A percentile compares a stretch with the other conserved stretches of the same genome.
Evolutionary conservation across 2,888 invertebrate genomes (phyloP).

Genomic region (Diarsia dahlii): DNA sequence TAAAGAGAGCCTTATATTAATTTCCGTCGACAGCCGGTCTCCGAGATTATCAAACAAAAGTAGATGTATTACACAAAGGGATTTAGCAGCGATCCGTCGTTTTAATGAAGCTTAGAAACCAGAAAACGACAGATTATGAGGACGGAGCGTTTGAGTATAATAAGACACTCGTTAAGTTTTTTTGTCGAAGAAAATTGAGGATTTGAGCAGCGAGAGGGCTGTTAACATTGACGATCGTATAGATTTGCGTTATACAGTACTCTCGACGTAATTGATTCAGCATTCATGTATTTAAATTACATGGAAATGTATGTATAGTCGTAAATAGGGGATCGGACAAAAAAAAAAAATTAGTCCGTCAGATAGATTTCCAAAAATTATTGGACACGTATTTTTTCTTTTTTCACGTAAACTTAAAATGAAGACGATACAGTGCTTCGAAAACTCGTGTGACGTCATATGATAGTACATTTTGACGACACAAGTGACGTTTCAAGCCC

Average conservation of each 20-base stretch:
- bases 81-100: constrained; percentile 51
- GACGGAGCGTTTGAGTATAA: constrained; percentile 40
- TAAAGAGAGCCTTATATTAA: constrained; percentile 64
- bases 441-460: too few relatives aligned
- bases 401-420: too few relatives aligned
- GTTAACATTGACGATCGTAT: constrained; percentile 36
- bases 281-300: constrained; percentile 49
- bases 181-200: constrained; percentile 40
- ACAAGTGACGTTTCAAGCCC: too few relatives aligned
- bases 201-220: constrained; percentile 31
- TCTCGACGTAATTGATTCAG: constrained; percentile 43
- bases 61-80: constrained; percentile 63
- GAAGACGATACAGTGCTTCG: too few relatives aligned
- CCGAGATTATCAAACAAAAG: constrained; percentile 62
- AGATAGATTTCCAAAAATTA: too few relatives aligned
- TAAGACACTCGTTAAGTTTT: constrained; percentile 55
- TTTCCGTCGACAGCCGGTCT: constrained; percentile 58
- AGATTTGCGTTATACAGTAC: constrained; percentile 25
- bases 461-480: too few relatives aligned
- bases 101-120: constrained; percentile 63
- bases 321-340: too few relatives aligned
- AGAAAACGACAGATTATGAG: constrained; percentile 60
- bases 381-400: too few relatives aligned
- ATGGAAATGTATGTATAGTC: constrained; percentile 42
- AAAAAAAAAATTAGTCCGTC: too few relatives aligned